Conservation (phyloP, 2,888 invertebrate genomes). For the Cerastis rubricosa region DNA sequence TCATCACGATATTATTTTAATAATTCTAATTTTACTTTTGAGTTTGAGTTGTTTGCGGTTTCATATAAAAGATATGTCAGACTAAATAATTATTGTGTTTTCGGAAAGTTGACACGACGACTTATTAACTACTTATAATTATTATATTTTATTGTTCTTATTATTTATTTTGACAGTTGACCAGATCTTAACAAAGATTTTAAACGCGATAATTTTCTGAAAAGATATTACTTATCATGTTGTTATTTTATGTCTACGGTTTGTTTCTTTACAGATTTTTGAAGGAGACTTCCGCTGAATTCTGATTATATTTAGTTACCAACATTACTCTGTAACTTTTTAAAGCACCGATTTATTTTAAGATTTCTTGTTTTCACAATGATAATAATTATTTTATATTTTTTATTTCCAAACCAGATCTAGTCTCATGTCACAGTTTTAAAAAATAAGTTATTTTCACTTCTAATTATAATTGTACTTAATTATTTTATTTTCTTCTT, state of each 20-base stretch:
- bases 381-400: slow-evolving; percentile 66
- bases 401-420: slow-evolving; percentile 86
- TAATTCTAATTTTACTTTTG: neutral
- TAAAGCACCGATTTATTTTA: slow-evolving; percentile 67
- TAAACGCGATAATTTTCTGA: neutral
- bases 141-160: neutral
- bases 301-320: slow-evolving; percentile 77
- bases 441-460: slow-evolving; percentile 84
- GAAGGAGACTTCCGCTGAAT: slow-evolving; percentile 72
- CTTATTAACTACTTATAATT: neutral
- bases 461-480: slow-evolving; percentile 68
- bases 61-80: neutral
- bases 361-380: slow-evolving; percentile 66
- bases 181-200: slow-evolving; percentile 40
- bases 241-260: slow-evolving; percentile 58
- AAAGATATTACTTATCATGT: slow-evolving; percentile 1
- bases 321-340: slow-evolving; percentile 65
- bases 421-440: slow-evolving; percentile 90
- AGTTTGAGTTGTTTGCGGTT: neutral
- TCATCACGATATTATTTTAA: no score
- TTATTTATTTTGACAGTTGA: slow-evolving; percentile 46
- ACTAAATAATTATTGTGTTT: neutral
- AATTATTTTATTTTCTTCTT: slow-evolving; percentile 66
- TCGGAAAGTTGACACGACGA: slow-evolving; percentile 21
- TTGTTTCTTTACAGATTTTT: slow-evolving; percentile 85